These are phyloP conservation scores for Molorchus minor DNA, from an alignment of 2,888 invertebrate species.

Conservation along the genomic window DNA sequence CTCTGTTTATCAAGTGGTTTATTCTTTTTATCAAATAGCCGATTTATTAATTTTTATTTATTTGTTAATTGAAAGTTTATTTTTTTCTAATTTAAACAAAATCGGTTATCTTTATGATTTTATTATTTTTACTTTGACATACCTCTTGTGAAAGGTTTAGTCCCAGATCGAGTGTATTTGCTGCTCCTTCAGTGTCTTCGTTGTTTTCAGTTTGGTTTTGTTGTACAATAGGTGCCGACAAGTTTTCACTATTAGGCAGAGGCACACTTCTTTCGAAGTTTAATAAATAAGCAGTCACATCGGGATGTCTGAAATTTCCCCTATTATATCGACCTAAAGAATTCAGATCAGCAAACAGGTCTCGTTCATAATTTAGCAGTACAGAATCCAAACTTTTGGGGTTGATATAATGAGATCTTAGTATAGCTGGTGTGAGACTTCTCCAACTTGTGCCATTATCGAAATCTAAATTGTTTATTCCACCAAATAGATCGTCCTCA, in stretches of 20 bases:
- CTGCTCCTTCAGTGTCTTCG: slow-evolving; percentile 44
- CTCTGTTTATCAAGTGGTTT: no score
- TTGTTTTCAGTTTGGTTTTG: slow-evolving; percentile 37
- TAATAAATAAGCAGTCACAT: slow-evolving; percentile 71
- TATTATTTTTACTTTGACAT: no score
- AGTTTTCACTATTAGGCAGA: slow-evolving; percentile 33
- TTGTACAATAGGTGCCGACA: slow-evolving; percentile 31
- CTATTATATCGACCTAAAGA: slow-evolving; percentile 72
- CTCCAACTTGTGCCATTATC: slow-evolving; percentile 78
- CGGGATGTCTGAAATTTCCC: slow-evolving; percentile 63
- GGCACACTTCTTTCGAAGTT: slow-evolving; percentile 64
- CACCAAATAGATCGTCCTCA: slow-evolving; percentile 63
- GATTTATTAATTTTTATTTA: no score
- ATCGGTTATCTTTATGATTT: no score
- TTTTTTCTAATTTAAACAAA: no score
- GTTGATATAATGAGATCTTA: slow-evolving; percentile 72
- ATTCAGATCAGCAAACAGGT: slow-evolving; percentile 77
- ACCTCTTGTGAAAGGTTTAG: slow-evolving; percentile 58
- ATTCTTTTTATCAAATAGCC: no score
- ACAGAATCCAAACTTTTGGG: slow-evolving; percentile 78
- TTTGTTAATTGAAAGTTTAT: no score
- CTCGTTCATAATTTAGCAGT: slow-evolving; percentile 75
- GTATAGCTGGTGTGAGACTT: slow-evolving; percentile 66
- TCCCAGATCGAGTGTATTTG: slow-evolving; percentile 36
- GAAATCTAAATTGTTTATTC: slow-evolving; percentile 63